phyloP scores from a whole-genome alignment of 2,888 invertebrate species.

The Dendrolimus houi region DNA sequence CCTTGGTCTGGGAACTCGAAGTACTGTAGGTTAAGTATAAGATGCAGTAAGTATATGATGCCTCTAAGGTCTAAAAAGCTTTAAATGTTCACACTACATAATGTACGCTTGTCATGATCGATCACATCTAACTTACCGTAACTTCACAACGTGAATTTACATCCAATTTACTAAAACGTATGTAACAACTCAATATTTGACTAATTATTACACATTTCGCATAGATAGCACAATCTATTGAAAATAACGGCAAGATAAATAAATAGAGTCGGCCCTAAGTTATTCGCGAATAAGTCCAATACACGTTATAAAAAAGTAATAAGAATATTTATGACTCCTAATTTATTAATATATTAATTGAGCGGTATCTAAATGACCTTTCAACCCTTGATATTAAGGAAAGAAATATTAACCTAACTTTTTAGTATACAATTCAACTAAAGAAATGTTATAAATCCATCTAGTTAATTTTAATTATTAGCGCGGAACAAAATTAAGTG shows the following conservation, averaged over 20 bases:
- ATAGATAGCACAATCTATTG: slow-evolving; percentile 3
- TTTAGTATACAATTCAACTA: background rate
- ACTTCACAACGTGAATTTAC: slow-evolving; percentile 53
- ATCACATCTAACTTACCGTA: slow-evolving; percentile 69
- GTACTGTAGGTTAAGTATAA: slow-evolving; percentile 20
- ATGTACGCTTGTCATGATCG: slow-evolving; percentile 37
- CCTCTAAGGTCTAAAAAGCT: slow-evolving; percentile 65
- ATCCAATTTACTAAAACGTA: slow-evolving; percentile 47
- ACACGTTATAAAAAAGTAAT: background rate
- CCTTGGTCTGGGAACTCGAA: slow-evolving; percentile 44
- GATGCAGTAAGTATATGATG: slow-evolving; percentile 56
- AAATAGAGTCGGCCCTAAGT: background rate
- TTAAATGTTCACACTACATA: slow-evolving; percentile 53
- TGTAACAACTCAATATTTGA: slow-evolving; percentile 28
- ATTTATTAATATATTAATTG: background rate
- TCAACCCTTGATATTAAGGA: background rate
- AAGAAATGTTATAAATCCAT: too few species aligned
- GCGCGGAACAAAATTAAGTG: background rate
- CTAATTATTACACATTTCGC: slow-evolving; percentile 48
- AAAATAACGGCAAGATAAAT: background rate
- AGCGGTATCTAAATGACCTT: background rate
- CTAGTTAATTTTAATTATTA: background rate
- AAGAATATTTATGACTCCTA: background rate
- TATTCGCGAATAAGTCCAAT: background rate
- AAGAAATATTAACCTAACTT: background rate